A percentile compares a stretch with the other conserved stretches of the same genome.
phyloP scores from a whole-genome alignment of 2,888 invertebrate species.

The Drosophila imparisetae region DNA sequence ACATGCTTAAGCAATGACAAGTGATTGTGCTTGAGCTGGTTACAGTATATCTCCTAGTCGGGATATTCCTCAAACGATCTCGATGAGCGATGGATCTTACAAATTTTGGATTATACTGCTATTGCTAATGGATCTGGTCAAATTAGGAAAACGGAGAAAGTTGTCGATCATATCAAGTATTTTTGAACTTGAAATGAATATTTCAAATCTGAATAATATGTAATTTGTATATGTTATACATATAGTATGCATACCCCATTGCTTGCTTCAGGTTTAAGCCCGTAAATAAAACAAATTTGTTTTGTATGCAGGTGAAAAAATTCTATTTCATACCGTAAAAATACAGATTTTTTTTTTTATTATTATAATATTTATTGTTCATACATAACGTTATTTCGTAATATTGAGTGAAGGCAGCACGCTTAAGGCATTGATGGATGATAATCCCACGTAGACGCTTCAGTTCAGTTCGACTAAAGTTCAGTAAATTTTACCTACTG shows the following conservation, averaged over 20 bases:
- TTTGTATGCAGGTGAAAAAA: constrained; percentile 63
- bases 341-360: constrained; percentile 44
- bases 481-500: neutral
- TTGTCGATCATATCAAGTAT: too few relatives aligned
- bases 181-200: too few relatives aligned
- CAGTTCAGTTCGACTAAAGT: constrained; percentile 46
- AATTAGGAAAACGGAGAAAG: neutral
- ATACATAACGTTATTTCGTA: constrained; percentile 64
- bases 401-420: constrained; percentile 66
- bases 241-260: neutral
- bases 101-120: neutral
- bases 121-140: neutral
- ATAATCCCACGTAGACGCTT: constrained; percentile 7
- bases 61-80: neutral
- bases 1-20: neutral
- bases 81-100: neutral
- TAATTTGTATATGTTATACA: neutral
- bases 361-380: constrained; percentile 52
- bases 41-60: neutral
- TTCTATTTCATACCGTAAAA: constrained; percentile 68
- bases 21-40: neutral
- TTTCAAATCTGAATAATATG: too few relatives aligned
- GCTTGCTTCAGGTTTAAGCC: neutral
- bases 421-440: constrained; percentile 5
- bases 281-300: neutral